Evolutionary conservation across 2,797 vertebrate genomes (phyloP).

Genomic region (Limosa lapponica): DNA sequence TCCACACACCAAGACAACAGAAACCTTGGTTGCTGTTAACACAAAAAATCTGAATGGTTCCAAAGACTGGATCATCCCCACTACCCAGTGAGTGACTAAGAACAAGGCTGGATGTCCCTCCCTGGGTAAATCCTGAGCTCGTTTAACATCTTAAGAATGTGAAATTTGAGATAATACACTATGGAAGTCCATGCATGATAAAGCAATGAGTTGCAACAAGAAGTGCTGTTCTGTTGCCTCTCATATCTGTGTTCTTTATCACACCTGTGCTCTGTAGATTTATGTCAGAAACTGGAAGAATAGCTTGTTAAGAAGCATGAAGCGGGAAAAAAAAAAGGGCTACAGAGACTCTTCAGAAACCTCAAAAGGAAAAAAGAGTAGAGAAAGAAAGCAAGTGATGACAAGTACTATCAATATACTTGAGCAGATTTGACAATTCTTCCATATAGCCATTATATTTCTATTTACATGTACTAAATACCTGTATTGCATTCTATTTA

Average conservation of each 20-base stretch:
- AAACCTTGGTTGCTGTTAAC: not conserved
- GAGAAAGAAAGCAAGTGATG: not conserved
- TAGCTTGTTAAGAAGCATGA: not conserved
- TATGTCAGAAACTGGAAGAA: not conserved
- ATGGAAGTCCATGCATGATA: fast-evolving
- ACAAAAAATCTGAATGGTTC: not conserved
- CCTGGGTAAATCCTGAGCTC: not conserved
- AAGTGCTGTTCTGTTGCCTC: not conserved
- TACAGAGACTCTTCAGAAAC: not conserved
- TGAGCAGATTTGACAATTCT: not conserved
- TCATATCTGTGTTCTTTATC: not conserved
- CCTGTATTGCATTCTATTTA: not conserved
- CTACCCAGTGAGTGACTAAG: not conserved
- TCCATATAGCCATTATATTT: not conserved
- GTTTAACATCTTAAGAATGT: not conserved
- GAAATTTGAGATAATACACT: not conserved
- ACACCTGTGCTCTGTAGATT: not conserved
- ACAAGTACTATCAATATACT: not conserved
- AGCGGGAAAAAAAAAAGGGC: not conserved
- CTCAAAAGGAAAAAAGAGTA: not conserved
- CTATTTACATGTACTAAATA: not conserved
- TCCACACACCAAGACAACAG: not conserved
- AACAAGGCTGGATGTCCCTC: not conserved
- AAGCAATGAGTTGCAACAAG: not conserved
- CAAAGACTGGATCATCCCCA: not conserved